Evolutionary conservation across 2,113 vertebrate genomes (phyloP).

Genomic region (Chamaea fasciata): DNA sequence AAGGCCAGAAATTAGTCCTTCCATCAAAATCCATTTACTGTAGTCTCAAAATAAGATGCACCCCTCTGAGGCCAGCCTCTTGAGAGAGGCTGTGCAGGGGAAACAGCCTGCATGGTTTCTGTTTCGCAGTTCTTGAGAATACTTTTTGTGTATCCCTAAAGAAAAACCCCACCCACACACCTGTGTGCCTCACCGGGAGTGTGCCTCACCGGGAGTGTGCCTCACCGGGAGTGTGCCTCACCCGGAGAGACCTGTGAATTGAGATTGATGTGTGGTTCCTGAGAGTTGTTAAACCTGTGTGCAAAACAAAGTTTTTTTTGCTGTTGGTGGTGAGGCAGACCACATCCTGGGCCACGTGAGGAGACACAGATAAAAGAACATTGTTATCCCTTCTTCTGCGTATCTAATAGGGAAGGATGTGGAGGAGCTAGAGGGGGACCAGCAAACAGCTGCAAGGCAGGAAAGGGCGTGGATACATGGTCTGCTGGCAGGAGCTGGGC

Average conservation of each 20-base stretch:
- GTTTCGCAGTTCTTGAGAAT: not conserved
- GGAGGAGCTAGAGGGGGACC: not conserved
- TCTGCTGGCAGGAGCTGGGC: not conserved
- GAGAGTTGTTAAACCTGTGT: not conserved
- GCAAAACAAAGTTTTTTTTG: not conserved
- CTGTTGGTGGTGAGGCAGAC: not conserved
- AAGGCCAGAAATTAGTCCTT: not conserved
- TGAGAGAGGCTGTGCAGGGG: not conserved
- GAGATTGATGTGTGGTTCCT: not conserved
- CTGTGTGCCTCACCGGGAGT: accelerated
- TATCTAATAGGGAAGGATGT: not conserved
- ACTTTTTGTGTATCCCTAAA: not conserved
- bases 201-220: accelerated
- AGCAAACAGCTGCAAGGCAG: not conserved
- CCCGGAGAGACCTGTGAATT: not conserved
- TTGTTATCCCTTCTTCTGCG: not conserved
- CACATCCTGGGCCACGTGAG: accelerated
- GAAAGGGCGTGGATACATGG: accelerated
- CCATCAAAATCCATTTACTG: accelerated
- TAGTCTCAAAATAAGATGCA: not conserved
- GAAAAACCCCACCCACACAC: not conserved
- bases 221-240: accelerated
- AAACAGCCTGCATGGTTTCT: not conserved
- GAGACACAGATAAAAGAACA: not conserved
- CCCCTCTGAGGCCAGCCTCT: not conserved